Evolutionary conservation across 2,113 vertebrate species (phyloP).

Genomic region (Gymnorhina tibicen): DNA sequence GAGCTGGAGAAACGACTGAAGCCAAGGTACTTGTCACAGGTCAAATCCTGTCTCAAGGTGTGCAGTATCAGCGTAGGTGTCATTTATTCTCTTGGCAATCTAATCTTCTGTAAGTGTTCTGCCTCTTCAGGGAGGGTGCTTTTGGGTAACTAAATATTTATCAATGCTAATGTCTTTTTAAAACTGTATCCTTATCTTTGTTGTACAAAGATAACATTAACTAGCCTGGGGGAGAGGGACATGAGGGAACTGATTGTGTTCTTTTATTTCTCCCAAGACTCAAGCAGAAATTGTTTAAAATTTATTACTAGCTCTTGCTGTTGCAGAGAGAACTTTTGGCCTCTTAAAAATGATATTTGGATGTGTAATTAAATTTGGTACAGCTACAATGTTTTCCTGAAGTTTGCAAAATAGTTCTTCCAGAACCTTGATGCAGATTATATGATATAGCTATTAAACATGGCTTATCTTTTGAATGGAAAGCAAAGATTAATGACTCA

Average conservation of each 20-base stretch:
- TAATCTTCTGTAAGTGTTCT: background rate
- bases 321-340: background rate
- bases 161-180: background rate
- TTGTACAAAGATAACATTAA: background rate
- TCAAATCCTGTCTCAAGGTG: background rate
- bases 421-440: background rate
- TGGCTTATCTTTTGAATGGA: conserved; percentile 27
- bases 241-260: background rate
- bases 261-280: background rate
- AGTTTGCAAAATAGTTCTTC: background rate
- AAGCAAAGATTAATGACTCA: conserved; percentile 45
- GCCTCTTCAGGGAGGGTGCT: background rate
- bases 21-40: background rate
- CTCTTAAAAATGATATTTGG: background rate
- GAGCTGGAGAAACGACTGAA: background rate
- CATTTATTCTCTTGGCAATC: background rate
- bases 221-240: background rate
- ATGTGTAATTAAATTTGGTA: background rate
- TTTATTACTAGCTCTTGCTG: background rate
- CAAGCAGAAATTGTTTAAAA: background rate
- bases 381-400: background rate
- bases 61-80: background rate
- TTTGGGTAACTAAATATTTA: conserved; percentile 27
- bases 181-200: background rate
- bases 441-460: conserved; percentile 4